These are phyloP conservation scores for Echiichthys vipera DNA, from an alignment of 2,797 vertebrate genomes.

Conservation along the genomic window DNA sequence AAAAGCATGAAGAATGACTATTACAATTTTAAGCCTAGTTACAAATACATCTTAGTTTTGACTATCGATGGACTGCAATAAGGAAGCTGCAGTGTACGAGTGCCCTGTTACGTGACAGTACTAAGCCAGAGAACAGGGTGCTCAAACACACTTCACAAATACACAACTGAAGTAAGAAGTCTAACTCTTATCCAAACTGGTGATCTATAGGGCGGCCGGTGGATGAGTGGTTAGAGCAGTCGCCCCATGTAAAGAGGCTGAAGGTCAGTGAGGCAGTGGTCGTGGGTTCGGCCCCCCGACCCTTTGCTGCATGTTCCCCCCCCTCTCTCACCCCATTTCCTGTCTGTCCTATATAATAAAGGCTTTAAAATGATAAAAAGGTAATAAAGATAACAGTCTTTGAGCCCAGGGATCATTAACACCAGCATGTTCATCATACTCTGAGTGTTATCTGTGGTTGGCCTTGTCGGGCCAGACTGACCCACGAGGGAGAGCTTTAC, in stretches of 20 bases:
- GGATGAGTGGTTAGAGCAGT: too few species aligned
- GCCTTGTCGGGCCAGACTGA: too few species aligned
- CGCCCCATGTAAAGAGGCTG: too few species aligned
- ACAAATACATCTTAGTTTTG: not conserved
- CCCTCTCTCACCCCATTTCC: too few species aligned
- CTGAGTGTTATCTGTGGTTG: not conserved
- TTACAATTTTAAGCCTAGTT: not conserved
- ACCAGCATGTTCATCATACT: not conserved
- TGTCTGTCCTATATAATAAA: too few species aligned
- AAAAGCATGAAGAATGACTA: not conserved
- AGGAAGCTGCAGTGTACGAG: not conserved
- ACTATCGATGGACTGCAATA: not conserved
- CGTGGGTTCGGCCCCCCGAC: too few species aligned
- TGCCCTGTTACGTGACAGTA: not conserved
- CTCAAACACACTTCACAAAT: not conserved
- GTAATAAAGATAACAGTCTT: not conserved
- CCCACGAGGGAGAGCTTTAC: not conserved
- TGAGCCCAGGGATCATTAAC: not conserved
- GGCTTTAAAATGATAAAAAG: too few species aligned
- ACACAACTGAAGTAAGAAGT: not conserved
- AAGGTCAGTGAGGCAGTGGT: too few species aligned
- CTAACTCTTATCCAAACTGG: too few species aligned
- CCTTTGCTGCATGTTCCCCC: too few species aligned
- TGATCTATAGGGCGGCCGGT: too few species aligned
- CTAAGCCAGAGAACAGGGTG: not conserved